Evolutionary conservation across 2,113 vertebrate species (phyloP), one percentile per base, ranked within the genome.

Genomic region (Otis tarda): DNA sequence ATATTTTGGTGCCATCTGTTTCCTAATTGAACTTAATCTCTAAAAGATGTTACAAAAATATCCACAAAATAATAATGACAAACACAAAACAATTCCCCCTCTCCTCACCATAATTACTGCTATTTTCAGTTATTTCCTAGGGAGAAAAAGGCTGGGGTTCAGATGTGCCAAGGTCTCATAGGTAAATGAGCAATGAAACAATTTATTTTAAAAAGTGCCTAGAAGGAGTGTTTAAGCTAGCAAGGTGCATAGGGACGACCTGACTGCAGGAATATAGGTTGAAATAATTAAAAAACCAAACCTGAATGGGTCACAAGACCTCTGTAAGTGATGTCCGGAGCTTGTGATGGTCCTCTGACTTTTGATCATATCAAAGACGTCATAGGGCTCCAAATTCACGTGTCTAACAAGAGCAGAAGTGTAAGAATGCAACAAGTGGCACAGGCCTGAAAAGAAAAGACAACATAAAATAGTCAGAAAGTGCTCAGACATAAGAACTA

Each of bases 1-100:
- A 96, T 97, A 97, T 97, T 98, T 96, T 45, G 16, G 88, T 96
- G 78, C 98, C 98, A 98, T 98, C 98, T 98, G 98, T 96, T 98
- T 98, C 94, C 94, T 98, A 98, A 98, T 97, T 97, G 97, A 96
- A 96, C 95, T 92, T 97, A 97, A 98, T 98, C 93, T 97, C 95
- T 61, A 97, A 97, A 98, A 98, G 94, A 98, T 98, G 97, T 89
- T 97, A 95, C 89, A 95, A 96, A 97, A 97, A 97, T 97, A 95
- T 92, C 95, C 94, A 97, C 89, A 92, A 96, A 97, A 95, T 92
- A 96, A 90, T 89, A 96, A 95, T 60, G 79, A 93, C 76, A 94
- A 95, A 86, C 85, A 91, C 53, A 84, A 96, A 95, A 83, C 77
- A 89, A 85, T 94, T 83, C 81, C 49, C 56, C 45, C 39, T 69